Conservation (phyloP, 2,113 vertebrate species). For the Antennarius striatus region DNA sequence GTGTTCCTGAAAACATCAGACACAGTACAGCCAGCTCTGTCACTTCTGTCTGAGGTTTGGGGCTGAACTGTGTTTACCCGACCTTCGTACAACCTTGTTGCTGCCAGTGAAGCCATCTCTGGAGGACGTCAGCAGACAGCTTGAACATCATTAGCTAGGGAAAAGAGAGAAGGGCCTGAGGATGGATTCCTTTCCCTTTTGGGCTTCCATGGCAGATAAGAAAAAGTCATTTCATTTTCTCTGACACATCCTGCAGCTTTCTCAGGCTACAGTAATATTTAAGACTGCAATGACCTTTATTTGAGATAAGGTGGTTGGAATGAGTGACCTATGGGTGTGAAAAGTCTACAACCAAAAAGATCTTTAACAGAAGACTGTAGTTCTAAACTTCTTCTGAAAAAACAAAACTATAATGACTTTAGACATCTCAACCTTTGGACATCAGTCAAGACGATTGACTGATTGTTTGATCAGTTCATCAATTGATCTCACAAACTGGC, state of each 20-base stretch:
- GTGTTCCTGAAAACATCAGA: slow-evolving; percentile 13
- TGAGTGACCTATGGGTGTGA: too few relatives aligned
- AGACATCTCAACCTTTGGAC: too few relatives aligned
- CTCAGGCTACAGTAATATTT: too few relatives aligned
- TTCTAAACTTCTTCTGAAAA: too few relatives aligned
- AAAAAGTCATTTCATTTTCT: slow-evolving; percentile 57
- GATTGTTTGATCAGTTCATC: too few relatives aligned
- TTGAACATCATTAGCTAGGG: slow-evolving; percentile 23
- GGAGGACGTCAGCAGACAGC: slow-evolving; percentile 7
- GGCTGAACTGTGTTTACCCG: slow-evolving; percentile 32
- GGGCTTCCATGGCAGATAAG: slow-evolving; percentile 37
- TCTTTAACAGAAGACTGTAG: too few relatives aligned
- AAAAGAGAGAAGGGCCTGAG: slow-evolving; percentile 7
- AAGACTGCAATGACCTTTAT: too few relatives aligned
- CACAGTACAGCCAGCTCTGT: slow-evolving; percentile 13
- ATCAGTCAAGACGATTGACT: too few relatives aligned
- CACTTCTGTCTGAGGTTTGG: slow-evolving; percentile 1
- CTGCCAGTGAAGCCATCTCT: slow-evolving; percentile 10
- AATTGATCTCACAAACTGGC: neutral
- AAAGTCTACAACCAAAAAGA: too few relatives aligned
- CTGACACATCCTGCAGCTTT: neutral
- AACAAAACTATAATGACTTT: too few relatives aligned
- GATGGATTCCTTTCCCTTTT: slow-evolving; percentile 24
- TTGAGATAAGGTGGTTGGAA: too few relatives aligned
- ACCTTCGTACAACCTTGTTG: slow-evolving; percentile 37